phyloP scores from a whole-genome alignment of 2,888 invertebrate genomes.

The Exocentrus adspersus region DNA sequence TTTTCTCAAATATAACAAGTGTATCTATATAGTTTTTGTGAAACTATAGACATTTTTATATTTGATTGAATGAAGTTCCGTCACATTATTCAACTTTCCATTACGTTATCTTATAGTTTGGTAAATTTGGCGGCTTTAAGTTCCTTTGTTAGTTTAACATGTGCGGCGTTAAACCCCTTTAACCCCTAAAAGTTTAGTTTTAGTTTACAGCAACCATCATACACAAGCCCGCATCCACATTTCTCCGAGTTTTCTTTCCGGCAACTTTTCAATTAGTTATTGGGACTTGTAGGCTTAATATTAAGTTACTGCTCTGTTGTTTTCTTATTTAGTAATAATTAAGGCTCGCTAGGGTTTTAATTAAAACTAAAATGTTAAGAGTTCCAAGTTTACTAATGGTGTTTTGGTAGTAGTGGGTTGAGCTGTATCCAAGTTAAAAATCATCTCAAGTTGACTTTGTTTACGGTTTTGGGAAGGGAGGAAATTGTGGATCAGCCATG shows the following conservation, averaged over 20 bases:
- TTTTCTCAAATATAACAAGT: too few relatives aligned
- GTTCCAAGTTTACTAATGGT: slow-evolving; percentile 15
- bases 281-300: slow-evolving; percentile 9
- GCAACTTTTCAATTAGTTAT: slow-evolving; percentile 32
- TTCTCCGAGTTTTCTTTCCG: slow-evolving; percentile 14
- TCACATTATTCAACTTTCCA: too few relatives aligned
- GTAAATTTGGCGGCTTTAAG: background rate
- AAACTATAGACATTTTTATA: too few relatives aligned
- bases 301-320: slow-evolving; percentile 16
- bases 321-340: slow-evolving; percentile 27
- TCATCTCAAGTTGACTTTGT: slow-evolving; percentile 1
- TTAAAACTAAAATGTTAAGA: slow-evolving; percentile 18
- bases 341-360: slow-evolving; percentile 13
- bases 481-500: too few relatives aligned
- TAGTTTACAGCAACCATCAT: slow-evolving; percentile 4
- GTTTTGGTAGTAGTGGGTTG: slow-evolving; percentile 16
- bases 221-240: slow-evolving; percentile 7
- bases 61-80: too few relatives aligned
- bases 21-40: too few relatives aligned
- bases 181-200: slow-evolving; percentile 14
- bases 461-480: too few relatives aligned
- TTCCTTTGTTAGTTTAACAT: slow-evolving; percentile 16
- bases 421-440: slow-evolving; percentile 6
- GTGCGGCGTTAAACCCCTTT: slow-evolving; percentile 10
- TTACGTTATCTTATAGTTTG: too few relatives aligned